Conservation (phyloP, 2,888 invertebrate species). For the Rambutsinella grinnellia region DNA sequence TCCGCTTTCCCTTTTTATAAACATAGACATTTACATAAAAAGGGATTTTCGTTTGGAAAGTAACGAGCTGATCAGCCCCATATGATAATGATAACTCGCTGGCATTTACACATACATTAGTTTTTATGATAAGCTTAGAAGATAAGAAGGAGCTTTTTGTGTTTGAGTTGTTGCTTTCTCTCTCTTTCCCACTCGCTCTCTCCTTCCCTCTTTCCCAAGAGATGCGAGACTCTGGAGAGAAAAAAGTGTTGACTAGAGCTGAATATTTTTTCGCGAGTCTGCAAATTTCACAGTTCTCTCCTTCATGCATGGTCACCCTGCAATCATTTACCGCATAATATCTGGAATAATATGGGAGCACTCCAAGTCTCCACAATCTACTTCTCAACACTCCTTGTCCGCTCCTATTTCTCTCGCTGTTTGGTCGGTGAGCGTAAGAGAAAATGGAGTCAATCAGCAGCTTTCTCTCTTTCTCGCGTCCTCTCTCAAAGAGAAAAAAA, state of each 20-base stretch:
- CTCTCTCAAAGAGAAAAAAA: slow-evolving; percentile 6
- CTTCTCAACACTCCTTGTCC: neutral
- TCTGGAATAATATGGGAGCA: neutral
- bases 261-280: too few species aligned
- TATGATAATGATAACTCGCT: too few species aligned
- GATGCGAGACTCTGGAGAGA: neutral
- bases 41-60: too few species aligned
- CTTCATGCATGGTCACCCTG: slow-evolving; percentile 19
- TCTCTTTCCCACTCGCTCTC: neutral
- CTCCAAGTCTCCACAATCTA: neutral
- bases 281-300: too few species aligned
- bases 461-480: too few species aligned
- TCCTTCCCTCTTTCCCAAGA: neutral
- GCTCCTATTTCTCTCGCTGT: neutral
- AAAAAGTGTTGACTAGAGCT: too few species aligned
- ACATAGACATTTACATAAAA: too few species aligned
- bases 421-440: slow-evolving; percentile 8
- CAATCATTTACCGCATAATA: slow-evolving; percentile 10
- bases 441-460: slow-evolving; percentile 24
- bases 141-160: too few species aligned
- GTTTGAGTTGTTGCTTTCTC: neutral
- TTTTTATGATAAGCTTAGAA: too few species aligned
- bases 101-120: too few species aligned
- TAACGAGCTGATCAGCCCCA: too few species aligned
- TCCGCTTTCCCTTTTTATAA: too few species aligned